Percentiles rank a stretch among this genome's conserved stretches.
Conservation (phyloP, 1,140 invertebrate species). For the Melitaea cinxia region DNA sequence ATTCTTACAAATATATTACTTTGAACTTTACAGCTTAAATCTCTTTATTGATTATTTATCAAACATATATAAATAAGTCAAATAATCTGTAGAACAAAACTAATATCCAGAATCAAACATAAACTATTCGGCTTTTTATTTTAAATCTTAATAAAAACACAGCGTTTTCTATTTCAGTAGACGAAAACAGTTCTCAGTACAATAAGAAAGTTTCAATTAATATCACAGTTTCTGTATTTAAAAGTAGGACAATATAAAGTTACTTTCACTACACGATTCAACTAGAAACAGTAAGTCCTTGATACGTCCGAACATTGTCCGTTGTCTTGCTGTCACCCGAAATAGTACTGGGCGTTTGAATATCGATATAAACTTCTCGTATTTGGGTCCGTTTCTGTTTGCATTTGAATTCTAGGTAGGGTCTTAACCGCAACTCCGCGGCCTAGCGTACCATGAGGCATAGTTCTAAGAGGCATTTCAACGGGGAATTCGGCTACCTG, state of each 20-base stretch:
- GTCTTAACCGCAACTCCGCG: conserved; percentile 74
- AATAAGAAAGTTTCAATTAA: conserved; percentile 78
- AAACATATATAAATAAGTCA: background rate
- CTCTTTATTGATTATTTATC: no score
- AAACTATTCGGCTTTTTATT: conserved; percentile 6
- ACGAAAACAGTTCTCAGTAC: conserved; percentile 54
- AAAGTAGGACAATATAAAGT: conserved; percentile 77
- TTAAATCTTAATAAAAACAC: conserved; percentile 37
- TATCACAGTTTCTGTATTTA: conserved; percentile 80
- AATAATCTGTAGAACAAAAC: background rate
- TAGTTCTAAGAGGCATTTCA: conserved; percentile 76
- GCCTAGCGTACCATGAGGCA: conserved; percentile 75
- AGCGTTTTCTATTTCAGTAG: conserved; percentile 52
- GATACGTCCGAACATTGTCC: conserved; percentile 75
- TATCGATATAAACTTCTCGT: conserved; percentile 80
- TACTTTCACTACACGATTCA: conserved; percentile 65
- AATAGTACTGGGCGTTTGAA: conserved; percentile 81
- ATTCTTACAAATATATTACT: no score
- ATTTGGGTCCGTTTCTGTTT: conserved; percentile 74
- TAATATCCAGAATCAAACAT: background rate
- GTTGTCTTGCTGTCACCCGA: conserved; percentile 79
- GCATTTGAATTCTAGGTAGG: conserved; percentile 71
- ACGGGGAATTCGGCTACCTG: conserved; percentile 77
- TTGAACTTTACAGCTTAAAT: no score
- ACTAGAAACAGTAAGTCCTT: conserved; percentile 82